Conservation (phyloP, 2,888 invertebrate species). For the Pomacea canaliculata region DNA sequence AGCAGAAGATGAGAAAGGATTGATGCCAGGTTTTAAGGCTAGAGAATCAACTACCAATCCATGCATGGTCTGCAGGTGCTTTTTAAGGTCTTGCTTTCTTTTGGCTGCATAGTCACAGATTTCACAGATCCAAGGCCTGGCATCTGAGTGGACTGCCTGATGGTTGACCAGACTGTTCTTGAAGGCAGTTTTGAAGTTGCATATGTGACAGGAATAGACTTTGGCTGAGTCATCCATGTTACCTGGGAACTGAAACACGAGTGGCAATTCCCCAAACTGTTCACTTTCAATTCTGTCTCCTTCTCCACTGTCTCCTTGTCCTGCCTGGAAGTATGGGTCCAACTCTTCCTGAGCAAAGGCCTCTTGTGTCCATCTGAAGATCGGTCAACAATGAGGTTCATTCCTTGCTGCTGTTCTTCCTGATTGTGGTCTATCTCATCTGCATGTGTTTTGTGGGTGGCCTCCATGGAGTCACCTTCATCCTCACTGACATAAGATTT, state of each 20-base stretch:
- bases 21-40: constrained; percentile 20
- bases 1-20: not conserved
- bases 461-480: too few relatives aligned
- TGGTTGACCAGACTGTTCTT: constrained; percentile 39
- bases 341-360: not conserved
- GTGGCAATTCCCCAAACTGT: constrained; percentile 12
- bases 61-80: constrained; percentile 39
- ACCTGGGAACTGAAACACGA: constrained; percentile 11
- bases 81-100: constrained; percentile 40
- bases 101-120: constrained; percentile 44
- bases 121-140: constrained; percentile 37
- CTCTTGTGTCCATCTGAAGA: not conserved
- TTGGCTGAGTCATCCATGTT: constrained; percentile 26
- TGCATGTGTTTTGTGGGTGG: too few relatives aligned
- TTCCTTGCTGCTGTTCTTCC: not conserved
- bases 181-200: constrained; percentile 37
- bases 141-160: constrained; percentile 41
- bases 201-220: constrained; percentile 36
- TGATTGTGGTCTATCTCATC: too few relatives aligned
- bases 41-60: constrained; percentile 37
- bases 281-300: not conserved
- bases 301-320: not conserved
- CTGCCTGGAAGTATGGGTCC: not conserved
- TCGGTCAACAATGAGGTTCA: not conserved
- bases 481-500: too few relatives aligned